Evolutionary conservation across 1,140 invertebrate species (phyloP), one percentile per base, ranked within the genome.

Genomic region (Pararge aegeria): DNA sequence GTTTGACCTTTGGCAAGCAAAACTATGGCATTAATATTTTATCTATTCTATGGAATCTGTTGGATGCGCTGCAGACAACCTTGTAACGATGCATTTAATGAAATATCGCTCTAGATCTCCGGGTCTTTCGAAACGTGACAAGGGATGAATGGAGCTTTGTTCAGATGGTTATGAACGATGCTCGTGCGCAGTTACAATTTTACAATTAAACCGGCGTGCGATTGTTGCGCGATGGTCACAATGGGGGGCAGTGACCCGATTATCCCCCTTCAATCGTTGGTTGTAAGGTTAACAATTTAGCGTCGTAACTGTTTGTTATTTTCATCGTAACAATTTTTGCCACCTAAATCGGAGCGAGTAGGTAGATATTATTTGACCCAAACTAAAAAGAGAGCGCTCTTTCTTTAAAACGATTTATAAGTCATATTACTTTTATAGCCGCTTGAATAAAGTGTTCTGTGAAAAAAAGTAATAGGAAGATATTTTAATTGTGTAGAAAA

Each of bases 241-340:
- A 76, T 74, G 19, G 42, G 57, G 67, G 62, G 44, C 72, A 74
- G 59, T 76, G 71, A 75, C 66, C 73, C 50, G 61, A 55, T 65
- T 61, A 60, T 65, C 52, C 66, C 52, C 51, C 55, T 61, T 61
- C 50, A 55, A 61, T 50, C 42, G 42, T 46, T n/a, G 10, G 16
- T 12, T 20, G 19, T 46, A 46, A 46, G 42, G 42, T 46, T 46
- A 46, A 46, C 42, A 46, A 19, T 46, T 46, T 46, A 46, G 16
- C 42, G 20, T 19, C 42, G 42, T 19, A 20, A 46, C 19, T 12
- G 12, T 46, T 7, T 46, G 13, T 1, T 42, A 42, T 42, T 42
- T 15, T 1, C 18, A 18, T 15, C 10, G 34, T 5, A 37, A 37
- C 0, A 38, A 27, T 27, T 27, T 27, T 27, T 7, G 1, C 27